Evolutionary conservation across 1,140 invertebrate species (phyloP).

Genomic region (Chrysopa pallens): DNA sequence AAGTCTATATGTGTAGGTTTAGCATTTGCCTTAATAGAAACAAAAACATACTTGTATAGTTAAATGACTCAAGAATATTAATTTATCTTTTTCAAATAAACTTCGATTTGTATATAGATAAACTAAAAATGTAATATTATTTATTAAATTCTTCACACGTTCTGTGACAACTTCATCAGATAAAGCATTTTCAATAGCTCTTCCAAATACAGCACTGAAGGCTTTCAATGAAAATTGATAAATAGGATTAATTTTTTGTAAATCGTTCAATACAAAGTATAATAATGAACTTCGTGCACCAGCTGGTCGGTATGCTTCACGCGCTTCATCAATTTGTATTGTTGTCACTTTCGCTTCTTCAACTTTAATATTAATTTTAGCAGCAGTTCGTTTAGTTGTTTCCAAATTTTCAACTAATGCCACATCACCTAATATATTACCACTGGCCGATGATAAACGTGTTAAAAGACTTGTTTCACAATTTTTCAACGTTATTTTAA

Average conservation of each 20-base stretch:
- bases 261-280: slow-evolving; percentile 88
- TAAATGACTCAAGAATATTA: slow-evolving; percentile 82
- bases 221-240: slow-evolving; percentile 95
- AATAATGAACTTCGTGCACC: slow-evolving; percentile 73
- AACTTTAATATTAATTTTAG: slow-evolving; percentile 74
- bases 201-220: slow-evolving; percentile 83
- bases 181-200: slow-evolving; percentile 57
- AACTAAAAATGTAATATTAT: slow-evolving; percentile 73
- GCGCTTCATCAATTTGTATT: slow-evolving; percentile 72
- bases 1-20: too few relatives aligned
- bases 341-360: slow-evolving; percentile 71
- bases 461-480: slow-evolving; percentile 79
- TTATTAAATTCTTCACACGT: slow-evolving; percentile 65
- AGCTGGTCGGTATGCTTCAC: slow-evolving; percentile 75
- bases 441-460: slow-evolving; percentile 71
- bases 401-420: slow-evolving; percentile 84
- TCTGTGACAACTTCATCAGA: slow-evolving; percentile 44
- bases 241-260: slow-evolving; percentile 86
- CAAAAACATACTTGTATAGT: slow-evolving; percentile 46
- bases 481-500: slow-evolving; percentile 81
- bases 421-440: slow-evolving; percentile 78
- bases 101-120: slow-evolving; percentile 80
- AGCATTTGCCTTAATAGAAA: too few relatives aligned
- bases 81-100: slow-evolving; percentile 83
- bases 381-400: slow-evolving; percentile 81